These are phyloP conservation scores for Hystrix brachyura DNA, from an alignment of 2,113 vertebrate species.

Conservation along the genomic window DNA sequence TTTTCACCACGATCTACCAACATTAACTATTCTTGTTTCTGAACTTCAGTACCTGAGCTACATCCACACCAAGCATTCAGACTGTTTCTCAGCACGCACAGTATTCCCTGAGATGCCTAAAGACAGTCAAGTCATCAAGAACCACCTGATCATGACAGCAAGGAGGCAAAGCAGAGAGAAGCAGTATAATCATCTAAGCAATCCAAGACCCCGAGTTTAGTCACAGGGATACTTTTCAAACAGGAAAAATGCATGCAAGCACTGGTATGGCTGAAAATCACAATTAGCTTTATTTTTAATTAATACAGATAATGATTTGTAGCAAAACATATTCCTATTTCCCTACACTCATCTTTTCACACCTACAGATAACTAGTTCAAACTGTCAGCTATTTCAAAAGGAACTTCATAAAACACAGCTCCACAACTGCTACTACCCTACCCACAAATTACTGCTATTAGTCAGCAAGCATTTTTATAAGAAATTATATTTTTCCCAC, in stretches of 20 bases:
- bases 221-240: background rate
- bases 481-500: background rate
- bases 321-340: slow-evolving; percentile 11
- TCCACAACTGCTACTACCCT: background rate
- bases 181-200: background rate
- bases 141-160: background rate
- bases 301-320: background rate
- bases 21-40: slow-evolving; percentile 12
- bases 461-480: background rate
- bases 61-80: background rate
- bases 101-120: background rate
- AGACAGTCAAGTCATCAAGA: background rate
- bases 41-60: background rate
- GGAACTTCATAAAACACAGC: background rate
- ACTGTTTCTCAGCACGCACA: background rate
- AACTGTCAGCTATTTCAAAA: background rate
- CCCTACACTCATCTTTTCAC: background rate
- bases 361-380: background rate
- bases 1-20: background rate
- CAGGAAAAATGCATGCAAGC: background rate
- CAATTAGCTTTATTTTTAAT: background rate
- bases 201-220: background rate
- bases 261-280: background rate
- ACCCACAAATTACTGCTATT: background rate
- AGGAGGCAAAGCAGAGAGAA: background rate